phyloP scores from a whole-genome alignment of 2,113 vertebrate species.

The Gavia stellata region DNA sequence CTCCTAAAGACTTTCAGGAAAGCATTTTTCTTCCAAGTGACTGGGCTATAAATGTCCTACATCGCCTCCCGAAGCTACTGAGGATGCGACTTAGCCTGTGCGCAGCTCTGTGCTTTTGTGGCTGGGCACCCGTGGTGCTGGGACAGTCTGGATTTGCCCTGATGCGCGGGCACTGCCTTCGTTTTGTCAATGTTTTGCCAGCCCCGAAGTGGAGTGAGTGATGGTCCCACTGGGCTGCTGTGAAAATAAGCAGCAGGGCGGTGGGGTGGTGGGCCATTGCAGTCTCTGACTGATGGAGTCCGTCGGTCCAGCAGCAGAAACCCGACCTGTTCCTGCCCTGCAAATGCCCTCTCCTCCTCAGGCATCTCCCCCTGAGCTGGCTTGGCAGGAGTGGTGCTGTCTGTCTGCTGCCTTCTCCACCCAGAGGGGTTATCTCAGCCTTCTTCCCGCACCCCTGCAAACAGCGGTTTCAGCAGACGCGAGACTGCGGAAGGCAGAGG shows the following conservation, averaged over 20 bases:
- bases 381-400: background rate
- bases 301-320: background rate
- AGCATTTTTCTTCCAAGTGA: background rate
- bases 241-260: background rate
- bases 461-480: accelerated
- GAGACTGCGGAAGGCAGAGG: too few relatives aligned
- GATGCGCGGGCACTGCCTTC: background rate
- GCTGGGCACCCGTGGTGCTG: accelerated
- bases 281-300: background rate
- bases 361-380: background rate
- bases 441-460: background rate
- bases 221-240: background rate
- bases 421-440: background rate
- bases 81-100: background rate
- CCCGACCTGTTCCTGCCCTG: background rate
- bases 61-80: background rate
- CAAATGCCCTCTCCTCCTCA: background rate
- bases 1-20: background rate
- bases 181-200: background rate
- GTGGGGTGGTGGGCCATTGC: background rate
- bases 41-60: background rate
- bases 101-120: background rate
- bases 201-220: background rate
- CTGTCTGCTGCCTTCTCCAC: background rate
- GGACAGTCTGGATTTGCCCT: background rate